Percentiles rank a stretch among this genome's conserved stretches.
Evolutionary conservation across 1,140 invertebrate genomes (phyloP).

Genomic region (Drosophila melanogaster): DNA sequence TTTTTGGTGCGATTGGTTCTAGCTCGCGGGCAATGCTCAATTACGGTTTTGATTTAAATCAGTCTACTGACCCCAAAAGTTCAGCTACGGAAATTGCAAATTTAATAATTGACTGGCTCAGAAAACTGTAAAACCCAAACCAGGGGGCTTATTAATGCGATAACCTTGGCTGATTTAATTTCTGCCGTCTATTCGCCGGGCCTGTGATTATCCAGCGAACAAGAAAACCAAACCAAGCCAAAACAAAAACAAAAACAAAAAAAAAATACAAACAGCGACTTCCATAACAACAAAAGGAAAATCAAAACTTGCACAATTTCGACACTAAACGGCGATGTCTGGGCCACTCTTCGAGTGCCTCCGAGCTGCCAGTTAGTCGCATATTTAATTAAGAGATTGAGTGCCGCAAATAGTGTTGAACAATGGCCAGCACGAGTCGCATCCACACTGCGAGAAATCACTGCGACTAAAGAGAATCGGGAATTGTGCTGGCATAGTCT

Average conservation of each 20-base stretch:
- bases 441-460: slow-evolving; percentile 52
- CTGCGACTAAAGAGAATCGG: not conserved
- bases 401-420: slow-evolving; percentile 74
- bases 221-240: slow-evolving; percentile 5
- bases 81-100: slow-evolving; percentile 84
- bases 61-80: slow-evolving; percentile 84
- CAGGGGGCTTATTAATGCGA: slow-evolving; percentile 82
- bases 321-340: slow-evolving; percentile 78
- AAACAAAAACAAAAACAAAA: slow-evolving; percentile 18
- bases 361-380: slow-evolving; percentile 61
- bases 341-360: slow-evolving; percentile 37
- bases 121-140: slow-evolving; percentile 50
- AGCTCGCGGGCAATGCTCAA: slow-evolving; percentile 66
- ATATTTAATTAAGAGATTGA: slow-evolving; percentile 85
- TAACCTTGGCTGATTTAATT: slow-evolving; percentile 83
- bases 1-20: slow-evolving; percentile 18
- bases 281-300: slow-evolving; percentile 59
- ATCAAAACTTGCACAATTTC: slow-evolving; percentile 81
- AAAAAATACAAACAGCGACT: slow-evolving; percentile 16
- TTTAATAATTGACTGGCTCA: slow-evolving; percentile 82
- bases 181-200: slow-evolving; percentile 55
- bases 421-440: slow-evolving; percentile 73
- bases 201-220: slow-evolving; percentile 65
- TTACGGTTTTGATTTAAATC: slow-evolving; percentile 84
- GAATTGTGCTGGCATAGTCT: not conserved